Evolutionary conservation across 2,888 invertebrate genomes (phyloP), one percentile per base, ranked within the genome.

Genomic region (Pristionchus exspectatus): DNA sequence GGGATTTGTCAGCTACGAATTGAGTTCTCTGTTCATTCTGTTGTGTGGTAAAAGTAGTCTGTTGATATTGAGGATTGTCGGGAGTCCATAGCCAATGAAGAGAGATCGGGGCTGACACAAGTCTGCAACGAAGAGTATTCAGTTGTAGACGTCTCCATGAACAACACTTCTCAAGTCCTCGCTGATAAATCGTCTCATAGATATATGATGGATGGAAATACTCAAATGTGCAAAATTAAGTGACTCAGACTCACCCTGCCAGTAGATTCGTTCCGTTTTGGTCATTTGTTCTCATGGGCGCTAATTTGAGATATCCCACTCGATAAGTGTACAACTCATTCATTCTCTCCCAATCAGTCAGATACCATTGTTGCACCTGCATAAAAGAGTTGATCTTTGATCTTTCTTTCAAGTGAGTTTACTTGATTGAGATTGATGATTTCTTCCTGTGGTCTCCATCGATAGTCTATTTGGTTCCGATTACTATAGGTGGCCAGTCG

Each of bases 41-140:
- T 74, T 90, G 91, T 21, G 72, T 74, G 27, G 92, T 93, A 84
- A 93, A 92, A 0, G 94, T 93, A 59, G 92, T 92, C 4, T 90
- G 91, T 4, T 91, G 90, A 86, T 92, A 94, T 69, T 91, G 91
- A 14, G 92, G 92, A 86, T 93, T 91, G 59, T 93, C 91, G 10
- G 92, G 92, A 24, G 93, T 91, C 95, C 95, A 95, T 59, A 95
- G 90, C 94, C 94, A 95, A 87, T 95, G 95, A n/a, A 95, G 90
- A 0, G 95, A 94, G 30, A 95, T 94, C 18, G 95, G 95, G 14
- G 95, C 93, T 5, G 94, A 93, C 1, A 95, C 93, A 44, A 95
- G 90, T 12, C 94, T 94, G 89, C 66, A 92, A 85, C 1, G 24
- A 14, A 7, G 7, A 54, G 27, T 56, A 27, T 21, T 38, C 27